phyloP scores from a whole-genome alignment of 2,797 vertebrate species.

The Taenioides sp. region DNA sequence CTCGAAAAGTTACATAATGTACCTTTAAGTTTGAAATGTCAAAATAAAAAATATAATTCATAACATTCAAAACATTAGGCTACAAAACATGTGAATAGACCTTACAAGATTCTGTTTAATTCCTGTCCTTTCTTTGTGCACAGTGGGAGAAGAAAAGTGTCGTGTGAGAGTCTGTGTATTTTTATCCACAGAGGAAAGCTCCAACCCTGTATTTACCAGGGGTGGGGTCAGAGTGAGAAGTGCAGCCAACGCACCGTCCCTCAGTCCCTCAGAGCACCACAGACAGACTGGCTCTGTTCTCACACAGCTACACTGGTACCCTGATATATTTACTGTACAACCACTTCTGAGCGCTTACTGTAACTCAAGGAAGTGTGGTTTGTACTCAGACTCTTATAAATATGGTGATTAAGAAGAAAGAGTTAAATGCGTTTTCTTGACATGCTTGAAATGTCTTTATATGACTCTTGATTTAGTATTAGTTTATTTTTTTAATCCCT shows the following conservation, averaged over 20 bases:
- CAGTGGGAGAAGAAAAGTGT: constrained; percentile 49
- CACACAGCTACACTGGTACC: constrained; percentile 30
- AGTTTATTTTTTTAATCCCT: background rate
- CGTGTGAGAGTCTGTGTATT: constrained; percentile 67
- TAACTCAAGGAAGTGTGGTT: constrained; percentile 48
- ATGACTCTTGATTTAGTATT: background rate
- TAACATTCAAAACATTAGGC: background rate
- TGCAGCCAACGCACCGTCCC: constrained; percentile 53
- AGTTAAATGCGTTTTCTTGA: constrained; percentile 16
- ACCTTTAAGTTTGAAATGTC: too few species aligned
- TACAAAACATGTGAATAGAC: background rate
- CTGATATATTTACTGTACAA: constrained; percentile 47
- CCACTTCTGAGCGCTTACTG: constrained; percentile 57
- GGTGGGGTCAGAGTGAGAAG: constrained; percentile 72
- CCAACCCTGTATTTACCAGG: constrained; percentile 80
- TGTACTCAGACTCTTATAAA: constrained; percentile 28
- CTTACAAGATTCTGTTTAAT: constrained; percentile 3
- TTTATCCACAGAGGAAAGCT: constrained; percentile 76
- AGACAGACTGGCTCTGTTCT: constrained; percentile 66
- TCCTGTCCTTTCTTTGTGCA: constrained; percentile 29
- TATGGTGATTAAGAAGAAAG: constrained; percentile 27
- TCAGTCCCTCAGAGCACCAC: constrained; percentile 41
- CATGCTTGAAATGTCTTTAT: background rate
- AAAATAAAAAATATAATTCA: too few species aligned
- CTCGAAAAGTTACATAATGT: too few species aligned